These are phyloP conservation scores for Harpegnathos saltator DNA, from an alignment of 1,140 invertebrate species.

Conservation along the genomic window DNA sequence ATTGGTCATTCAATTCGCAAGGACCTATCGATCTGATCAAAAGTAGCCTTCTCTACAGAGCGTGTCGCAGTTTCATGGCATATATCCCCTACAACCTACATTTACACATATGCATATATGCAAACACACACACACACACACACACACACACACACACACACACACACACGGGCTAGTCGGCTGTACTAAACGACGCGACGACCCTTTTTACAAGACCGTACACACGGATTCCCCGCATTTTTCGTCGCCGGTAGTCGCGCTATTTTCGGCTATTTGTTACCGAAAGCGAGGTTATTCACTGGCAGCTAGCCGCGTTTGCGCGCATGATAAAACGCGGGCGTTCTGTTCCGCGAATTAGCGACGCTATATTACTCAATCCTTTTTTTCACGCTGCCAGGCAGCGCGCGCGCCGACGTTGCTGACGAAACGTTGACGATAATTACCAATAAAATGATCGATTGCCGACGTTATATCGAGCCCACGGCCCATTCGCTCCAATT, in stretches of 20 bases:
- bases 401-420: conserved; percentile 31
- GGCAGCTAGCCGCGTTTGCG: background rate
- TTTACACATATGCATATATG: no score
- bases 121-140: no score
- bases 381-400: conserved; percentile 41
- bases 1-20: no score
- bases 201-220: no score
- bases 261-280: conserved; percentile 42
- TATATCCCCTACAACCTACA: no score
- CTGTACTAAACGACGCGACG: no score
- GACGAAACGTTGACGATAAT: conserved; percentile 37
- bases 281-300: conserved; percentile 40
- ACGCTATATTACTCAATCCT: conserved; percentile 53
- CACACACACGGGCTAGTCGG: no score
- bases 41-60: no score
- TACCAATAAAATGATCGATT: conserved; percentile 43
- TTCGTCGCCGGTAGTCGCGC: conserved; percentile 2
- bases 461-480: conserved; percentile 21
- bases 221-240: conserved; percentile 5
- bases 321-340: conserved; percentile 34
- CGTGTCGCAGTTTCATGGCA: no score
- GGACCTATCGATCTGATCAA: no score
- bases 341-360: conserved; percentile 45
- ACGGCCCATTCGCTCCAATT: conserved; percentile 65
- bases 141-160: no score